These are phyloP conservation scores for Enteromius paludinosus DNA, from an alignment of 2,797 vertebrate species.

Conservation along the genomic window DNA sequence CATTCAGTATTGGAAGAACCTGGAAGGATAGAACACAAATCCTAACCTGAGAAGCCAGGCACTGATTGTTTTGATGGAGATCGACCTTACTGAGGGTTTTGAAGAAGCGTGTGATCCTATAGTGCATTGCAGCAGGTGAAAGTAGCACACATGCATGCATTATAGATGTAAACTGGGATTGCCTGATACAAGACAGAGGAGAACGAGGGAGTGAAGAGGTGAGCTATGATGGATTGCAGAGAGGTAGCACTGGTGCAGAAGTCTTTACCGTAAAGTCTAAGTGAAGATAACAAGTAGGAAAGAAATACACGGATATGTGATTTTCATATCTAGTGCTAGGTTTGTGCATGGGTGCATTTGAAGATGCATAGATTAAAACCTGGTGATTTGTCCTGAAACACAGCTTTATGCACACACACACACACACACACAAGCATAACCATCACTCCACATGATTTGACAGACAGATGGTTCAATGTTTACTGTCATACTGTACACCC, in stretches of 20 bases:
- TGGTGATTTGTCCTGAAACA: not conserved
- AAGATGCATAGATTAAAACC: constrained; percentile 15
- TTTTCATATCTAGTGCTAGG: not conserved
- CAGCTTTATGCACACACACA: not conserved
- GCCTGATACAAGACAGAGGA: constrained; percentile 26
- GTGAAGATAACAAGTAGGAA: not conserved
- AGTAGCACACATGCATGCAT: constrained; percentile 47
- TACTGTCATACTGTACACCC: constrained; percentile 37
- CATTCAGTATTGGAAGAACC: not conserved
- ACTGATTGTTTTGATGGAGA: constrained; percentile 20
- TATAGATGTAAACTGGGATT: constrained; percentile 55
- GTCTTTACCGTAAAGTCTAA: not conserved
- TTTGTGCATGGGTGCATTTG: not conserved
- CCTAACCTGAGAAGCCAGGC: not conserved
- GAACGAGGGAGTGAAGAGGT: constrained; percentile 19
- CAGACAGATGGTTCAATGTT: constrained; percentile 28
- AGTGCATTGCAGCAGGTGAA: constrained; percentile 24
- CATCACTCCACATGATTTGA: not conserved
- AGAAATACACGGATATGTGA: not conserved
- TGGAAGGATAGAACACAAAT: not conserved
- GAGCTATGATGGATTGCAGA: constrained; percentile 11
- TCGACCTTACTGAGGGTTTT: constrained; percentile 4
- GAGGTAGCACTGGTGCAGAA: not conserved
- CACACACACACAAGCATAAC: constrained; percentile 5
- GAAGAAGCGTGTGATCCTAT: constrained; percentile 12